Base-by-base conservation (phyloP, 2,113 vertebrate species). In the Triplophysa siluroides region DNA sequence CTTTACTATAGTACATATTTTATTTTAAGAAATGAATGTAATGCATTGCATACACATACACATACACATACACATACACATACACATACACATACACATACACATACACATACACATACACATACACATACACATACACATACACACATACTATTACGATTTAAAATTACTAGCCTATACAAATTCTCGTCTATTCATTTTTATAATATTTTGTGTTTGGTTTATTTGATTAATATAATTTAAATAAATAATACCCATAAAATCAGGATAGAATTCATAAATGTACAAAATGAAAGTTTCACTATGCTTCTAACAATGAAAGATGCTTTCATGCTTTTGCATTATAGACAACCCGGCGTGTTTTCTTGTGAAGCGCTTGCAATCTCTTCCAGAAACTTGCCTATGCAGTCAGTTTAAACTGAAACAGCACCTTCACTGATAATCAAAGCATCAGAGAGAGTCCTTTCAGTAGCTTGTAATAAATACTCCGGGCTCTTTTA, bases 401-500 rank as follows among this genome's bases (percentile, higher is more conserved):
- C 70, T 73, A 73, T 9, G 2, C 33, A 12, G 58, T 33, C 19
- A 60, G 50, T 16, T 24, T 50, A 50, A 68, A 50, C 24, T 29
- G 24, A 70, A 70, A 54, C 47, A 21, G 38, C n/a, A 61, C 33
- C 54, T 61, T 16, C 18, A 61, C 29, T 19, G 38, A 26, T 23
- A 63, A 50, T 76, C 11, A 76, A 41, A 60, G 19, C 54, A 60
- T 43, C 8, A 23, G 0, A 6, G 8, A 21, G 2, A 16, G 12
- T 43, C 33, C 0, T 73, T 61, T 60, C n/a, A 60, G 41, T 62
- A 56, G 43, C 65, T 70, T 70, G 41, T 43, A 43, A n/a, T 60
- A 38, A 52, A 58, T 58, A 72, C 29, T 71, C 26, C 5, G 33
- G 54, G 29, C 29, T 38, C 41, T 60, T 73, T 73, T 12, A 76